These are phyloP conservation scores for Helicolenus hilgendorfi DNA, from an alignment of 2,797 vertebrate genomes.

Conservation along the genomic window DNA sequence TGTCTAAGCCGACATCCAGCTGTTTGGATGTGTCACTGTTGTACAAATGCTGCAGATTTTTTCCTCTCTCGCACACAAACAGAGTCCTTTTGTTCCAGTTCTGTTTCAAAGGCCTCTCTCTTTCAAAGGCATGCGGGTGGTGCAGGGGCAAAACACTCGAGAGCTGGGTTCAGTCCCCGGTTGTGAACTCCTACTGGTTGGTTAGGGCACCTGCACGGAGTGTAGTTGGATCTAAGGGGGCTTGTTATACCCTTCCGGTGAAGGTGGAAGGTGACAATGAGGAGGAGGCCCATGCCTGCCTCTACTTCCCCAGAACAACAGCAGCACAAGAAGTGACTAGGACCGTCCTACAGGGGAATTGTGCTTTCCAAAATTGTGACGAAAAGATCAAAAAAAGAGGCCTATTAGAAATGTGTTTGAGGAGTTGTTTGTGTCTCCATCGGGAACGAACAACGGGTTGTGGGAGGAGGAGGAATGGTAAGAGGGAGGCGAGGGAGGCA, in stretches of 20 bases:
- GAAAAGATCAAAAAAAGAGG: conserved; percentile 1
- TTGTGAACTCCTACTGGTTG: conserved; percentile 33
- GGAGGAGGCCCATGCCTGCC: background rate
- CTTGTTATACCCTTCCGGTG: conserved; percentile 24
- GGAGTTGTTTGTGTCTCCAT: conserved; percentile 56
- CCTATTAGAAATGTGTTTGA: conserved; percentile 35
- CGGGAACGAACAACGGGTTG: conserved; percentile 42
- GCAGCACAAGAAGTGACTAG: conserved; percentile 13
- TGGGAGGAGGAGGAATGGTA: conserved; percentile 50
- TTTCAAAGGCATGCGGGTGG: conserved; percentile 60
- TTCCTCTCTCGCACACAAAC: conserved; percentile 57
- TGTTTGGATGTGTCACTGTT: conserved; percentile 78
- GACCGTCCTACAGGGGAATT: background rate
- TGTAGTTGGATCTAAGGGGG: conserved; percentile 3
- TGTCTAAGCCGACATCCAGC: conserved; percentile 72
- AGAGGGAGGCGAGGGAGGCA: conserved; percentile 57
- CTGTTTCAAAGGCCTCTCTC: conserved; percentile 75
- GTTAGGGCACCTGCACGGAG: conserved; percentile 12
- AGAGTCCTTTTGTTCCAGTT: conserved; percentile 77
- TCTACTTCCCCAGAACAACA: conserved; percentile 3
- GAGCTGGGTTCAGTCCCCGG: conserved; percentile 12
- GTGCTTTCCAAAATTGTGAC: conserved; percentile 17
- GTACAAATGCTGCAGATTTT: conserved; percentile 61
- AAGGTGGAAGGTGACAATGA: conserved; percentile 25
- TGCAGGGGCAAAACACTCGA: conserved; percentile 28